phyloP scores from a whole-genome alignment of 1,140 invertebrate species.

The Lethrus apterus region DNA sequence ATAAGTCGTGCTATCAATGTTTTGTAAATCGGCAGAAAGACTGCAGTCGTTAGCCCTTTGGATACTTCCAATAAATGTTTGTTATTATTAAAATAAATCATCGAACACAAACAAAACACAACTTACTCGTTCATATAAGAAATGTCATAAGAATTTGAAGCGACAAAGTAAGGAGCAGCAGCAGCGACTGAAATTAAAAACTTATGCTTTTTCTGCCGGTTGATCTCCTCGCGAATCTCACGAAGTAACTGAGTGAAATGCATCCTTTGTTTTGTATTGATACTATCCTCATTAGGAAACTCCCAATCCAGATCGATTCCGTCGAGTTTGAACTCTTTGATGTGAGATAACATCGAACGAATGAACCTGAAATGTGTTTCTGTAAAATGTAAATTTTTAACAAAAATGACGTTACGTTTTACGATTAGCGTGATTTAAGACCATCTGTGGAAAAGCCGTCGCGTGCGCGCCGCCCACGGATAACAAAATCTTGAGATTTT shows the following conservation, averaged over 20 bases:
- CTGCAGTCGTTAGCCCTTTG: no score
- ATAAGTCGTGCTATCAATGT: no score
- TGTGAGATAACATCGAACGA: slow-evolving; percentile 51
- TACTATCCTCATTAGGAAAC: slow-evolving; percentile 59
- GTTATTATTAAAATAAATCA: slow-evolving; percentile 8
- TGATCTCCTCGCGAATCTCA: slow-evolving; percentile 59
- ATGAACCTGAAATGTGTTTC: slow-evolving; percentile 53
- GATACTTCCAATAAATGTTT: no score
- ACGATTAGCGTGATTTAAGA: slow-evolving; percentile 56
- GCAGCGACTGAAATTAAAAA: slow-evolving; percentile 68
- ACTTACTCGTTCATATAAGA: slow-evolving; percentile 63
- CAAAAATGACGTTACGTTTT: slow-evolving; percentile 44
- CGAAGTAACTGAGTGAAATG: slow-evolving; percentile 65
- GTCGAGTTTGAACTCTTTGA: slow-evolving; percentile 61
- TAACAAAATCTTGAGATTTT: slow-evolving; percentile 66
- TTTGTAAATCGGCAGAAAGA: no score
- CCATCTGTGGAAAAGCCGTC: slow-evolving; percentile 60
- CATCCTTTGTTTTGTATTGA: slow-evolving; percentile 50
- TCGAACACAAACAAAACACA: slow-evolving; percentile 6
- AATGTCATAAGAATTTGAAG: slow-evolving; percentile 69
- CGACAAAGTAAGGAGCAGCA: slow-evolving; percentile 63
- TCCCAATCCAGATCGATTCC: slow-evolving; percentile 86
- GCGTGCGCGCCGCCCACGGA: slow-evolving; percentile 64
- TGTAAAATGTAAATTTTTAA: neutral
- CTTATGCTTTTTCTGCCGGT: slow-evolving; percentile 45